Evolutionary conservation across 92 coral and sea anemone species (phyloP).

Genomic region (Phenganax subtilis): DNA sequence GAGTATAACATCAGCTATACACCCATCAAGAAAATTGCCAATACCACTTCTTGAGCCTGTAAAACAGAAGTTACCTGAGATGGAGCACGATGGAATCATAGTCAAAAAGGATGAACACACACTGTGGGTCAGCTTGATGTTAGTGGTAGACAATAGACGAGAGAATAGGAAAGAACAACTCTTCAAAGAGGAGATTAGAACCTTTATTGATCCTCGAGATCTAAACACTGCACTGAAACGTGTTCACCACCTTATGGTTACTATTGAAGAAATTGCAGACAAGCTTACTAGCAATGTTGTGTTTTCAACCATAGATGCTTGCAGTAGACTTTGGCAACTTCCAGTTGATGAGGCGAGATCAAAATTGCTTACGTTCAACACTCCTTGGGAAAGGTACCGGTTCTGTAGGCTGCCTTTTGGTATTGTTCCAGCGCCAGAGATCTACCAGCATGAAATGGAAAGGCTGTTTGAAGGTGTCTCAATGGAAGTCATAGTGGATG

Average conservation of each 20-base stretch:
- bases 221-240: slow-evolving; percentile 39
- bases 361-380: slow-evolving; percentile 51
- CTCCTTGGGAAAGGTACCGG: slow-evolving; percentile 45
- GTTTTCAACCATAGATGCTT: slow-evolving; percentile 49
- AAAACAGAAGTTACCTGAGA: slow-evolving; percentile 41
- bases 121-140: slow-evolving; percentile 48
- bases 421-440: slow-evolving; percentile 44
- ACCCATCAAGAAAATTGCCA: slow-evolving; percentile 50
- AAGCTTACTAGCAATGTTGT: slow-evolving; percentile 28
- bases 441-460: slow-evolving; percentile 58
- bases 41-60: slow-evolving; percentile 48
- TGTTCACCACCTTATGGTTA: slow-evolving; percentile 40
- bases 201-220: slow-evolving; percentile 49
- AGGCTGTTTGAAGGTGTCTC: slow-evolving; percentile 50
- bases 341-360: slow-evolving; percentile 27
- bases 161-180: slow-evolving; percentile 35
- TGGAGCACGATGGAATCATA: slow-evolving; percentile 55
- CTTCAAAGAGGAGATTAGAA: slow-evolving; percentile 28
- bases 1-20: slow-evolving; percentile 38
- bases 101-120: slow-evolving; percentile 48
- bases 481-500: slow-evolving; percentile 52
- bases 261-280: slow-evolving; percentile 39
- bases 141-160: slow-evolving; percentile 45
- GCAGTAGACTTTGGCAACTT: slow-evolving; percentile 37
- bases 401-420: slow-evolving; percentile 52